phyloP scores from a whole-genome alignment of 2,797 vertebrate species.

The Carduelis carduelis region DNA sequence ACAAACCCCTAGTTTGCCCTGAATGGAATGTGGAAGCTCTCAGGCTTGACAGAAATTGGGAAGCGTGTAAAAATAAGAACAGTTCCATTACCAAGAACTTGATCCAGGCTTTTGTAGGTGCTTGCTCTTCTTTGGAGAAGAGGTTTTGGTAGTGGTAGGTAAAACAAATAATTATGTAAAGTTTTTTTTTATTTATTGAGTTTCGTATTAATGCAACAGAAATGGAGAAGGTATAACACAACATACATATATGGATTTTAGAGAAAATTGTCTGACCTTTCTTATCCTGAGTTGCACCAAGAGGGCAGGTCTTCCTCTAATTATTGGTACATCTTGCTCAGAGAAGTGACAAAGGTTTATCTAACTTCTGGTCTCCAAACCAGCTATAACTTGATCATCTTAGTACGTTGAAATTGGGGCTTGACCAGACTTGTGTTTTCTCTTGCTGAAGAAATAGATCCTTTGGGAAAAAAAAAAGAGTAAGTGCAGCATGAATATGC shows the following conservation, averaged over 20 bases:
- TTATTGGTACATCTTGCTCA: neutral
- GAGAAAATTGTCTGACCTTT: neutral
- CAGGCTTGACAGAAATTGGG: neutral
- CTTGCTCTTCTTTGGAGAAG: neutral
- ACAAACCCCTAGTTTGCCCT: neutral
- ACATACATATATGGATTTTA: neutral
- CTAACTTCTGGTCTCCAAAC: neutral
- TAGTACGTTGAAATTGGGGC: neutral
- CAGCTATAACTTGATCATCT: neutral
- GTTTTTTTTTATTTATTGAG: accelerated
- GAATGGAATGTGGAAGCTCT: neutral
- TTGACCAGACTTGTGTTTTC: neutral
- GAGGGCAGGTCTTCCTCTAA: neutral
- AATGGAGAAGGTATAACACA: neutral
- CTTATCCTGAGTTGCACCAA: neutral
- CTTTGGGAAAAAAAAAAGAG: neutral
- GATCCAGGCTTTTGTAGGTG: neutral
- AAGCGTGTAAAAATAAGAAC: neutral
- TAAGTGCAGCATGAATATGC: neutral
- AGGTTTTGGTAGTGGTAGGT: neutral
- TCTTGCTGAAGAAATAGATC: neutral
- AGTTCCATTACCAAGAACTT: neutral
- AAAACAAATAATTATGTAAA: neutral
- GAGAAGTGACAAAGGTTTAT: neutral
- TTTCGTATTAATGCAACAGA: neutral